phyloP scores from a whole-genome alignment of 2,888 invertebrate species.

The Caenorhabditis becei region DNA sequence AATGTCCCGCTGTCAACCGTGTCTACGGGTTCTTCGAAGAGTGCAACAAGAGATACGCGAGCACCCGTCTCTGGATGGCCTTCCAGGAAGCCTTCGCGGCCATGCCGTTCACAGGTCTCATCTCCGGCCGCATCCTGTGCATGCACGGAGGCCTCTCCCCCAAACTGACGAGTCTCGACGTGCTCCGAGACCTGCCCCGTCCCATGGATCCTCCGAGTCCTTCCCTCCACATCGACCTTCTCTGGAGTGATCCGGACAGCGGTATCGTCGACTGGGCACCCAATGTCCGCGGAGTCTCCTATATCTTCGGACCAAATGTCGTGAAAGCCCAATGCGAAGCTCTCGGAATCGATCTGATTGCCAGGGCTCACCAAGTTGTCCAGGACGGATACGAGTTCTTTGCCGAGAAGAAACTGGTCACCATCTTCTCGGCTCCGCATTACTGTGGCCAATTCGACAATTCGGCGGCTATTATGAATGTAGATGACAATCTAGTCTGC shows the following conservation, averaged over 20 bases:
- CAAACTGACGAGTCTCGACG: constrained; percentile 68
- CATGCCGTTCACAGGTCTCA: constrained; percentile 73
- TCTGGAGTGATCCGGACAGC: constrained; percentile 82
- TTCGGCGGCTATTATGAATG: constrained; percentile 76
- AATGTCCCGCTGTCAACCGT: constrained; percentile 72
- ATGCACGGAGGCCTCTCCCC: constrained; percentile 74
- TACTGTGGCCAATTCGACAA: constrained; percentile 77
- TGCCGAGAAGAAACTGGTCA: constrained; percentile 74
- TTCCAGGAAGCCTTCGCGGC: constrained; percentile 74
- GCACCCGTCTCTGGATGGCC: constrained; percentile 68
- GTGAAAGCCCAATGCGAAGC: constrained; percentile 79
- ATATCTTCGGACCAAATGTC: constrained; percentile 84
- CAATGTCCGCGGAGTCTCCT: constrained; percentile 84
- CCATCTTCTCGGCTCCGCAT: constrained; percentile 74
- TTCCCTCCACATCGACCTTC: constrained; percentile 82
- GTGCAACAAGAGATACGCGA: constrained; percentile 72
- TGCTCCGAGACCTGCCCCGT: constrained; percentile 61
- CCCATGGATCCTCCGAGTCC: constrained; percentile 80
- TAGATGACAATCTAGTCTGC: constrained; percentile 74
- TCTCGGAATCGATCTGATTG: constrained; percentile 75
- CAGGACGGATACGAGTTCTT: constrained; percentile 86
- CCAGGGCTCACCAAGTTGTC: constrained; percentile 82
- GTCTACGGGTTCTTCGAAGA: constrained; percentile 77
- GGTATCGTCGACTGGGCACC: constrained; percentile 65
- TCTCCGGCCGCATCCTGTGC: constrained; percentile 71